phyloP scores from a whole-genome alignment of 2,888 invertebrate genomes.

The Andrena camellia region DNA sequence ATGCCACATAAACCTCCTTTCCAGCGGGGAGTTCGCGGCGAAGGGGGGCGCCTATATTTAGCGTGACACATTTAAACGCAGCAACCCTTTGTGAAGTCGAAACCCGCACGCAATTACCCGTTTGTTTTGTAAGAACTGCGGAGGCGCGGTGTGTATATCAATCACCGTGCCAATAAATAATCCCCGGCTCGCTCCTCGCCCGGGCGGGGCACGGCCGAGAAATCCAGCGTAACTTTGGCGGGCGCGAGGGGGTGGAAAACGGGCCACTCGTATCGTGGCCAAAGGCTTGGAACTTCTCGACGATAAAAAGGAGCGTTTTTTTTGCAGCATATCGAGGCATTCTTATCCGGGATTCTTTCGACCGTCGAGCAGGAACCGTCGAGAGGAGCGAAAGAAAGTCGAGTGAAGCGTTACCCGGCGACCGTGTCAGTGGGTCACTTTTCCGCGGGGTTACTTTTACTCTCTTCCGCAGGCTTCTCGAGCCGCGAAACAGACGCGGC shows the following conservation, averaged over 20 bases:
- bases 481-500: slow-evolving; percentile 10
- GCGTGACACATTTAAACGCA: slow-evolving; percentile 19
- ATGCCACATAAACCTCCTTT: slow-evolving; percentile 17
- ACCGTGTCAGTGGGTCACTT: slow-evolving; percentile 64
- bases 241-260: background rate
- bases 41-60: slow-evolving; percentile 21
- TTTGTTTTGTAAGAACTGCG: background rate
- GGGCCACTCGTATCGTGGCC: background rate
- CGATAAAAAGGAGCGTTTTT: slow-evolving; percentile 10
- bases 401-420: background rate
- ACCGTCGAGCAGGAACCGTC: slow-evolving; percentile 21
- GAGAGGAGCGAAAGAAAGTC: background rate
- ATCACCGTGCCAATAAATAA: too few relatives aligned
- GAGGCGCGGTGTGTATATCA: background rate
- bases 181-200: too few relatives aligned
- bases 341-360: slow-evolving; percentile 58
- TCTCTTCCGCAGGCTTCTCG: background rate
- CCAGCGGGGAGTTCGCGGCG: background rate
- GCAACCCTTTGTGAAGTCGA: background rate
- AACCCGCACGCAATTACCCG: too few relatives aligned
- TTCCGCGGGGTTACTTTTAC: slow-evolving; percentile 42
- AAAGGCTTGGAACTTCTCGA: background rate
- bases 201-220: too few relatives aligned
- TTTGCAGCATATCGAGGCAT: slow-evolving; percentile 37
- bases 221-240: background rate